Base-by-base conservation (phyloP, 2,113 vertebrate species). In the Pagrus major region DNA sequence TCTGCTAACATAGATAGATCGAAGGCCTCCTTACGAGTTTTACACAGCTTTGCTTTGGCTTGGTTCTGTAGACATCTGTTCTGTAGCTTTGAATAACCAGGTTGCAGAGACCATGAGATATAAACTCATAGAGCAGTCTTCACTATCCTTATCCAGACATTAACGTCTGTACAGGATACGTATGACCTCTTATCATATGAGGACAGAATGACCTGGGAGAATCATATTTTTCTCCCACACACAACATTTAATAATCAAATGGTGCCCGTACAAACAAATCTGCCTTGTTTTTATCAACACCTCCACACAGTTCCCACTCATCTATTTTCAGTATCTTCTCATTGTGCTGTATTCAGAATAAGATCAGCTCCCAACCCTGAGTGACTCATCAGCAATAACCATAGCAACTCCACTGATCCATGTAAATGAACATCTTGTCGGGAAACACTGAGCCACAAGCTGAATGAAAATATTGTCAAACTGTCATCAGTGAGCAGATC, bases 351-450 rank as follows among this genome's bases (percentile, higher is more conserved):
- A n/a, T 61, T 54, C 31, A 71, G n/a, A 65, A 39, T 27, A 47
- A 76, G 58, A 76, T 82, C 67, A 70, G 63, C 44, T 37, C 52
- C 61, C 41, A 44, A 31, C 63, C 6, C 25, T 0, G 37, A 31
- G 47, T 78, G 65, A 82, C 59, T 82, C 65, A 71, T 67, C 66
- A 61, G 67, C 20, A 39, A 73, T 83, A 71, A 71, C 79, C 80
- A 83, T 71, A 46, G 80, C 76, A 80, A 83, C 76, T 47, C 33
- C 64, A 46, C 49, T 51, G 59, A 79, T 83, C 60, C n/a, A 49
- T 67, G 80, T 42, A 72, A 67, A 80, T 68, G 52, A 79, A 55
- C 60, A 71, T 86, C 71, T 80, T 65, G 76, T 39, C 39, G 58
- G 58, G 56, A 56, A 23, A 18, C 29, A 1, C 51, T 9, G 29